Evolutionary conservation across 2,888 invertebrate species (phyloP).

Genomic region (Ashinkailepas kermadecensis): DNA sequence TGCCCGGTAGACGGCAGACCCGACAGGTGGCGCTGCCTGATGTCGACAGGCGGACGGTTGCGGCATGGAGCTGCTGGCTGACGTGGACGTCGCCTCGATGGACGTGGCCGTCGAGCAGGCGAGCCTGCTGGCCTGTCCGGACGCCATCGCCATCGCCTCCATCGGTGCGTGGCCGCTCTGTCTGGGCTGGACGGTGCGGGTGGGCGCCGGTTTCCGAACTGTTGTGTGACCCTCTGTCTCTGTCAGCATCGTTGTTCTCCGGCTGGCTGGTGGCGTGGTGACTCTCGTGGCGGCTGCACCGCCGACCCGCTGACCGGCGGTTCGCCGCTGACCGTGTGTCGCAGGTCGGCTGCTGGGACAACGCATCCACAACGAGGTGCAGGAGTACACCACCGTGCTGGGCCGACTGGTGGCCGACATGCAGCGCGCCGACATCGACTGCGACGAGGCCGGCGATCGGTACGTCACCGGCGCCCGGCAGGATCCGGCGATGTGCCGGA

Average conservation of each 20-base stretch:
- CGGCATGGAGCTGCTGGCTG: background rate
- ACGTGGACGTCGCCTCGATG: background rate
- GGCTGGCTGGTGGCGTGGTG: too few species aligned
- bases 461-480: too few species aligned
- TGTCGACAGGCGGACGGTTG: background rate
- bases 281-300: too few species aligned
- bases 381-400: slow-evolving; percentile 9
- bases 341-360: slow-evolving; percentile 4
- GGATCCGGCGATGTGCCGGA: too few species aligned
- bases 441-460: background rate
- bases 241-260: too few species aligned
- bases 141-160: background rate
- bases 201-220: too few species aligned
- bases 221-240: too few species aligned
- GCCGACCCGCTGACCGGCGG: too few species aligned
- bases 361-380: background rate
- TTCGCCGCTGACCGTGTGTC: too few species aligned
- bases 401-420: background rate
- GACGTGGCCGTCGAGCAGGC: background rate
- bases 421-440: background rate
- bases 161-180: background rate
- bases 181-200: too few species aligned
- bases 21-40: too few species aligned
- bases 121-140: background rate
- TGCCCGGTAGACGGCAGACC: too few species aligned